phyloP scores from a whole-genome alignment of 2,888 invertebrate species.

The Ecliptopera silaceata region DNA sequence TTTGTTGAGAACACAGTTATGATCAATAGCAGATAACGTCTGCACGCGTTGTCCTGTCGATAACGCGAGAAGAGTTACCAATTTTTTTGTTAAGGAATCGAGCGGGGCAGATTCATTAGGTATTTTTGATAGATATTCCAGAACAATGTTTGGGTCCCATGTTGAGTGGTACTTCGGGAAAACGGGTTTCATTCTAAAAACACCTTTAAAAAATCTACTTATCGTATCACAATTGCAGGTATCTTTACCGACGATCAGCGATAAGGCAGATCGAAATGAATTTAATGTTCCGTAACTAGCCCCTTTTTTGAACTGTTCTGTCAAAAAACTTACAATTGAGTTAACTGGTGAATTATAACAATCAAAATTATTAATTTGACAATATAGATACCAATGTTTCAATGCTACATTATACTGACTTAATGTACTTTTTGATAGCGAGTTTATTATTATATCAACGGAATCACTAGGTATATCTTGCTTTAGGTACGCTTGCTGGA shows the following conservation, averaged over 20 bases:
- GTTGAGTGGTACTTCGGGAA: not conserved
- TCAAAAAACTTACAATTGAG: too few species aligned
- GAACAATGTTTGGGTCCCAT: not conserved
- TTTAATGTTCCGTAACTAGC: not conserved
- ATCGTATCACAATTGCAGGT: not conserved
- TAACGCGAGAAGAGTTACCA: too few species aligned
- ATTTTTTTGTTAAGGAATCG: not conserved
- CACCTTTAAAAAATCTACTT: not conserved
- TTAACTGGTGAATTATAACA: not conserved
- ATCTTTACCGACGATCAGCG: not conserved
- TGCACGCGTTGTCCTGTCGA: too few species aligned
- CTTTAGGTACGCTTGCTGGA: not conserved
- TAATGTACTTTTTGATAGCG: not conserved
- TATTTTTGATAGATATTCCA: not conserved
- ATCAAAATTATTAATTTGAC: not conserved
- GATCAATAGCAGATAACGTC: too few species aligned
- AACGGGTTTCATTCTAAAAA: not conserved
- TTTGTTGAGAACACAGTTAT: too few species aligned
- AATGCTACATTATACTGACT: not conserved
- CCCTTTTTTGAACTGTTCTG: not conserved
- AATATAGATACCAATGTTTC: not conserved
- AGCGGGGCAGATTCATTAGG: not conserved
- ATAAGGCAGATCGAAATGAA: not conserved
- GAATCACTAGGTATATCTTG: not conserved
- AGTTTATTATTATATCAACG: not conserved